Evolutionary conservation across 1,140 invertebrate species (phyloP), one percentile per base, ranked within the genome.

Genomic region (Druon quercuslanigerum): DNA sequence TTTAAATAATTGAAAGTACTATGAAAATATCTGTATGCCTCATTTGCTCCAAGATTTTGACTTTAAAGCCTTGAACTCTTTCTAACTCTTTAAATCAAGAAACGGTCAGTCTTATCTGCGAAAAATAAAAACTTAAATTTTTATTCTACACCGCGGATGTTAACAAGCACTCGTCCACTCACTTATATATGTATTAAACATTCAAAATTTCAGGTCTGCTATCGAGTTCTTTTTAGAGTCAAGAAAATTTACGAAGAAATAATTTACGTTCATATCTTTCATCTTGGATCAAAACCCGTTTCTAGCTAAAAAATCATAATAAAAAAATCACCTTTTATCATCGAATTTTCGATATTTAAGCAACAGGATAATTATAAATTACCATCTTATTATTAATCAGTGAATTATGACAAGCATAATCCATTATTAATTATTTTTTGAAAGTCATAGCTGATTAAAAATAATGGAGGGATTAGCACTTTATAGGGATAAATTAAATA

Each of bases 201-300:
- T 66, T 33, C n/a, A 12, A 66, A 66, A 66, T 66, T 66, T n/a
- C 25, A 33, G 25, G 14, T 8, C 25, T 57, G 25, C 54, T 40
- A 20, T 66, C 25, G 3, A 66, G 25, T 25, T 40, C 33, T 66
- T 66, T 16, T 9, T 12, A 66, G 57, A 60, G 12, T 20, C 33
- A 25, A 60, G 25, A 66, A 66, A 66, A 66, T 20, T 66, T 66
- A 33, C 16, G 16, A 60, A 66, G 33, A 33, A 33, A 66, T 66
- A 14, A 66, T 12, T 66, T 14, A 66, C 7, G 46, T 6, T 40
- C 4, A 7, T 0, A 40, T 40, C 40, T 40, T 40, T 6, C 8
- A 40, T 40, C 40, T 40, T 40, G 1, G 40, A 40, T 14, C 20
- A 16, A 40, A 16, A 33, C 40, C 25, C 25, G 25, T 25, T 25